These are phyloP conservation scores for Pandemis cinnamomeana DNA, from an alignment of 2,888 invertebrate genomes.

Conservation along the genomic window DNA sequence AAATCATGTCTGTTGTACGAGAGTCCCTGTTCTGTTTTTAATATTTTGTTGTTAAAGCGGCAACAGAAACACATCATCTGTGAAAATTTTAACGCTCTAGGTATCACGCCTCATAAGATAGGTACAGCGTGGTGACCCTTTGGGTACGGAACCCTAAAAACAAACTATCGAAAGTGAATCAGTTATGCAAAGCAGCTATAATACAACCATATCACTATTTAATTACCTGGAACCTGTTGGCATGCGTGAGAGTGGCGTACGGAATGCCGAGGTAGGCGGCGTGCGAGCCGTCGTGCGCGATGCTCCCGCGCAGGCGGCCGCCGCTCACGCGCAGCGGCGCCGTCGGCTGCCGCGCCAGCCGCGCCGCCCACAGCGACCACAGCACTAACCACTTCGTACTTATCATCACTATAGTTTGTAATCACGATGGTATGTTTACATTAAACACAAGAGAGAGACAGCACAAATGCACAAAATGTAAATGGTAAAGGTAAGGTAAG, in stretches of 20 bases:
- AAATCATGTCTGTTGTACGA: no score
- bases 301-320: conserved; percentile 61
- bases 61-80: no score
- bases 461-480: no score
- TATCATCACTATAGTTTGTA: conserved; percentile 22
- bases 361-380: conserved; percentile 71
- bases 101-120: no score
- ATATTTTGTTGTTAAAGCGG: no score
- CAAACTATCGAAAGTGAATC: not conserved
- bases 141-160: not conserved
- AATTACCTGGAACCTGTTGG: conserved; percentile 64
- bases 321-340: conserved; percentile 54
- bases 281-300: conserved; percentile 62
- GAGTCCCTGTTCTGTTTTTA: no score
- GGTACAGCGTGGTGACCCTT: no score
- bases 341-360: conserved; percentile 67
- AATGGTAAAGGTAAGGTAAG: not conserved
- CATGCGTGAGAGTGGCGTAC: conserved; percentile 60
- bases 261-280: conserved; percentile 64
- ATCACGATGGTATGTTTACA: not conserved
- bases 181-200: not conserved
- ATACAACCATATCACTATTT: not conserved
- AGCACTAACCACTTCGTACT: conserved; percentile 65
- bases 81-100: no score
- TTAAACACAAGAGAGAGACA: no score